phyloP scores from a whole-genome alignment of 2,113 vertebrate genomes.

The Tragelaphus imberbis region DNA sequence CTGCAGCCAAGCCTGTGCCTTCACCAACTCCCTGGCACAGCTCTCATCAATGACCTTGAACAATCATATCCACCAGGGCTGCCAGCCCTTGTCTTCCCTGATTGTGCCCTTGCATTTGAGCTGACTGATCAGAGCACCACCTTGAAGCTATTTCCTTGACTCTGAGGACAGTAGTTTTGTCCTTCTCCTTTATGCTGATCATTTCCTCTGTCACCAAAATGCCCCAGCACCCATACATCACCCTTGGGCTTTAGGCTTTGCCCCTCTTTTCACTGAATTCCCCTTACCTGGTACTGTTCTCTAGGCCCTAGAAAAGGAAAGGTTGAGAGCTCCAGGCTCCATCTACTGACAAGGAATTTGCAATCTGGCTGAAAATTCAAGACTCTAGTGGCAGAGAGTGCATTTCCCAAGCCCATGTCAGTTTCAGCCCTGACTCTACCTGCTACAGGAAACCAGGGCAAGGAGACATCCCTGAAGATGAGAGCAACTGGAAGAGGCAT shows the following conservation, averaged over 20 bases:
- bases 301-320: background rate
- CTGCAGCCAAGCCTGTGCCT: background rate
- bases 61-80: background rate
- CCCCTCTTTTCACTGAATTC: background rate
- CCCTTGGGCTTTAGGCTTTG: background rate
- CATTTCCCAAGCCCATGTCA: background rate
- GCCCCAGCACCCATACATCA: background rate
- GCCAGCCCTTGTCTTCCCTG: background rate
- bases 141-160: background rate
- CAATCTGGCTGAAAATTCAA: background rate
- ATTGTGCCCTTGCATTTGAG: background rate
- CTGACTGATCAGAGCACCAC: background rate
- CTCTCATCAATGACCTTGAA: background rate
- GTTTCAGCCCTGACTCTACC: background rate
- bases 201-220: background rate
- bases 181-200: background rate
- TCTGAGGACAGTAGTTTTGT: background rate
- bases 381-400: background rate
- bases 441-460: background rate
- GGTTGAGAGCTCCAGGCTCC: rapidly evolving
- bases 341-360: background rate
- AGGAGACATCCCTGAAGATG: background rate
- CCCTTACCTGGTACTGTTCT: background rate
- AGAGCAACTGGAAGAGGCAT: background rate
- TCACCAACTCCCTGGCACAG: background rate